Evolutionary conservation across 2,797 vertebrate species (phyloP).

Genomic region (Silurus lanzhouensis): DNA sequence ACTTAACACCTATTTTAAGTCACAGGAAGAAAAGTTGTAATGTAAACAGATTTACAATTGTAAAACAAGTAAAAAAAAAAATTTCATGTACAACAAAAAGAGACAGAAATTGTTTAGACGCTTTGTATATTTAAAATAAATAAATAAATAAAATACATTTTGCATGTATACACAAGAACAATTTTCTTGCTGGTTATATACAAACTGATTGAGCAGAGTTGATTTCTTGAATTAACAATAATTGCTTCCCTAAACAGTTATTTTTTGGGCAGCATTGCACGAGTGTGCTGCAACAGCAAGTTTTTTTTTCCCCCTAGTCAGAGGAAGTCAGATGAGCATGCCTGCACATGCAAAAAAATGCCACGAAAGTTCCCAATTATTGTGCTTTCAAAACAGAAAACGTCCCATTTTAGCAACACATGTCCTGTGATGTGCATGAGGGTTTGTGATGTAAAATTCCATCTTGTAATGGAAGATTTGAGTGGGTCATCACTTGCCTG

Average conservation of each 20-base stretch:
- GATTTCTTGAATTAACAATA: neutral
- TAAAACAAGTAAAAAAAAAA: no score
- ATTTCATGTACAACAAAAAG: neutral
- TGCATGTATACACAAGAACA: no score
- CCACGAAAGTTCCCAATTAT: neutral
- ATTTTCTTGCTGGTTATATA: neutral
- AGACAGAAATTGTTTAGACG: neutral
- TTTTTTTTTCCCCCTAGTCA: slow-evolving; percentile 12
- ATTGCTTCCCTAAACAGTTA: neutral
- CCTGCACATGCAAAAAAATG: slow-evolving; percentile 10
- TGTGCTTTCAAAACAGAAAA: slow-evolving; percentile 17
- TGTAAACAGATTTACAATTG: no score
- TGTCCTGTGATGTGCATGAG: neutral
- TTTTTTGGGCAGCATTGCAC: neutral
- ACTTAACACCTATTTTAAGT: no score
- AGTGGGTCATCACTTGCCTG: neutral
- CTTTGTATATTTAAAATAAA: neutral
- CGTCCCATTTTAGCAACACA: neutral
- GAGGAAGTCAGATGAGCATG: slow-evolving; percentile 26
- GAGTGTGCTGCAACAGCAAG: neutral
- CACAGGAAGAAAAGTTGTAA: neutral
- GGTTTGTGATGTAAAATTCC: neutral
- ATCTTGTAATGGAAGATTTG: slow-evolving; percentile 24
- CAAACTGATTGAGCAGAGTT: no score
- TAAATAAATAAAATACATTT: no score